These are phyloP conservation scores for Tyrophagus putrescentiae DNA, from an alignment of 1,140 invertebrate species.

Conservation along the genomic window DNA sequence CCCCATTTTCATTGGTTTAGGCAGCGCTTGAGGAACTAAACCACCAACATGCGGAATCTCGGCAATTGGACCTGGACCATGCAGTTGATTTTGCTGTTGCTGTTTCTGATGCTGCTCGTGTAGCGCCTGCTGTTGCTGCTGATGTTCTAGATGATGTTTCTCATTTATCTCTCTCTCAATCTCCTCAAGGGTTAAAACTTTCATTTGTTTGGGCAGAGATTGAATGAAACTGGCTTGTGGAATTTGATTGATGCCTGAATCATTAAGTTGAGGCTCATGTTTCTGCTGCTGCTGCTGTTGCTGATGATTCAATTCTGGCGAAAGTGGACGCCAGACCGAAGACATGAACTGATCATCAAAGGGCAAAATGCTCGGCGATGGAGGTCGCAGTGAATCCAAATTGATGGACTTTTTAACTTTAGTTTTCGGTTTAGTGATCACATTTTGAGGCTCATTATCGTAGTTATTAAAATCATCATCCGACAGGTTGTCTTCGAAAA, in stretches of 20 bases:
- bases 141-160: background rate
- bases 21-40: no score
- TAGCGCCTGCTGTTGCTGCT: constrained; percentile 8
- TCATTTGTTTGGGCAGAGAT: background rate
- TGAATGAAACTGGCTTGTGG: background rate
- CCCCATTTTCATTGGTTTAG: background rate
- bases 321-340: constrained; percentile 9
- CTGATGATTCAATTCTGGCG: constrained; percentile 1
- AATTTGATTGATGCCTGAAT: background rate
- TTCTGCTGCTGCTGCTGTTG: background rate
- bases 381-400: constrained; percentile 12
- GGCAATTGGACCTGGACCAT: background rate
- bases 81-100: background rate
- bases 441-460: background rate
- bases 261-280: background rate
- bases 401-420: background rate
- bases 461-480: background rate
- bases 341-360: constrained; percentile 15
- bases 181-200: constrained; percentile 13
- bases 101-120: no score
- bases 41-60: no score
- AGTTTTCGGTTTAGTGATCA: background rate
- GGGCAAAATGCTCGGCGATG: constrained; percentile 7
- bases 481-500: background rate
- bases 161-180: background rate